Percentiles rank a stretch among this genome's conserved stretches.
Evolutionary conservation across 2,888 invertebrate species (phyloP).

Genomic region (Erebia epiphron): DNA sequence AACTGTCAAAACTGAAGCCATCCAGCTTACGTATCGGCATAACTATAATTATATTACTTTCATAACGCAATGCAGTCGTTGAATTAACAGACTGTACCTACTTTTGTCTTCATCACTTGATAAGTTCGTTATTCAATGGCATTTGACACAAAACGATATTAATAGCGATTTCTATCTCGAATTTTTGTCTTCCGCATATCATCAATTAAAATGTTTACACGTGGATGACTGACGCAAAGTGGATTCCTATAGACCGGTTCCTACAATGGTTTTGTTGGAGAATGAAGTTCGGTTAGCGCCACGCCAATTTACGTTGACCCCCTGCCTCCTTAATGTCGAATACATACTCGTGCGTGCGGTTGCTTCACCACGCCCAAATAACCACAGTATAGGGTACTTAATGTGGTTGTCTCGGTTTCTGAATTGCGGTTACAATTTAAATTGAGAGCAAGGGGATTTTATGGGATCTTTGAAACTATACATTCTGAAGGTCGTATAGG

Average conservation of each 20-base stretch:
- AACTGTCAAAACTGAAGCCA: no score
- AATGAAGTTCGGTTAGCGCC: slow-evolving; percentile 69
- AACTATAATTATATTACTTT: no score
- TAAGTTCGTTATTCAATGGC: slow-evolving; percentile 38
- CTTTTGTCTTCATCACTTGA: not conserved
- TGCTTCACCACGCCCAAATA: slow-evolving; percentile 30
- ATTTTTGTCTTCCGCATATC: slow-evolving; percentile 77
- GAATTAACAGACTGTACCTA: not conserved
- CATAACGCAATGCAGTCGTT: no score
- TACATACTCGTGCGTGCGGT: slow-evolving; percentile 32
- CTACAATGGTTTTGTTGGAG: slow-evolving; percentile 69
- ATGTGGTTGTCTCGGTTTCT: slow-evolving; percentile 19
- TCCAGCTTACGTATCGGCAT: no score
- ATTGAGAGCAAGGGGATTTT: not conserved
- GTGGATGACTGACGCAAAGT: slow-evolving; percentile 74
- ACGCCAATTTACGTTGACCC: slow-evolving; percentile 64
- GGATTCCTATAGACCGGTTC: slow-evolving; percentile 73
- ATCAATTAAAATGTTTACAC: slow-evolving; percentile 81
- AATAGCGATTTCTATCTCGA: slow-evolving; percentile 59
- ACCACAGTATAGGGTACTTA: slow-evolving; percentile 27
- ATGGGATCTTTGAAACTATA: not conserved
- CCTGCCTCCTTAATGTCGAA: slow-evolving; percentile 30
- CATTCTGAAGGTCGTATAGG: no score
- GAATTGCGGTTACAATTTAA: slow-evolving; percentile 12
- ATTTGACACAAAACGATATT: slow-evolving; percentile 52